phyloP scores from a whole-genome alignment of 2,797 vertebrate genomes.

The Vultur gryphus region DNA sequence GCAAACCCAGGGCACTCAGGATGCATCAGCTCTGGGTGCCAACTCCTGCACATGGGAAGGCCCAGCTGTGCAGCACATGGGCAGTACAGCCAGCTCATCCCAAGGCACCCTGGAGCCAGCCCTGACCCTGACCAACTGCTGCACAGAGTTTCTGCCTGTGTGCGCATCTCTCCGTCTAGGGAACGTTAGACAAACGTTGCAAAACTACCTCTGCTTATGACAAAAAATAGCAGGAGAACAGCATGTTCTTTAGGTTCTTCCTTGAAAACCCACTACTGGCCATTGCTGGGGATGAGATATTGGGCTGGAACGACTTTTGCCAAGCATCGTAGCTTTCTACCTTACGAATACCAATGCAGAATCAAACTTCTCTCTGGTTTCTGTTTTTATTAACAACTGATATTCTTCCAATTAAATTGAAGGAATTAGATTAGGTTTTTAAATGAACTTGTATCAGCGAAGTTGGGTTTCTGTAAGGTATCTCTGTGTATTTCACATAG shows the following conservation, averaged over 20 bases:
- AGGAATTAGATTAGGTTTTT: not conserved
- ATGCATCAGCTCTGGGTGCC: not conserved
- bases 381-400: not conserved
- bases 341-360: not conserved
- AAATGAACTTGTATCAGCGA: fast-evolving
- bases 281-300: not conserved
- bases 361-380: not conserved
- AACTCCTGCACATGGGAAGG: not conserved
- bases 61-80: not conserved
- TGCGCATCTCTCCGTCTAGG: not conserved
- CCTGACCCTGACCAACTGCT: not conserved
- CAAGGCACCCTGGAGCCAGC: not conserved
- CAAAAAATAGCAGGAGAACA: not conserved
- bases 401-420: not conserved
- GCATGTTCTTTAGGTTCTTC: not conserved
- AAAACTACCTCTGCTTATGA: not conserved
- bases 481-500: not conserved
- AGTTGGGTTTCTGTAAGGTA: not conserved
- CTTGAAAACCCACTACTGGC: not conserved
- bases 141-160: fast-evolving
- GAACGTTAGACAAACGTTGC: not conserved
- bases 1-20: not conserved
- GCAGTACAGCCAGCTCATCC: not conserved
- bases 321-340: not conserved
- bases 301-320: not conserved